These are phyloP conservation scores for Sinhomidia bicolor DNA, from an alignment of 2,888 invertebrate species.

Conservation along the genomic window DNA sequence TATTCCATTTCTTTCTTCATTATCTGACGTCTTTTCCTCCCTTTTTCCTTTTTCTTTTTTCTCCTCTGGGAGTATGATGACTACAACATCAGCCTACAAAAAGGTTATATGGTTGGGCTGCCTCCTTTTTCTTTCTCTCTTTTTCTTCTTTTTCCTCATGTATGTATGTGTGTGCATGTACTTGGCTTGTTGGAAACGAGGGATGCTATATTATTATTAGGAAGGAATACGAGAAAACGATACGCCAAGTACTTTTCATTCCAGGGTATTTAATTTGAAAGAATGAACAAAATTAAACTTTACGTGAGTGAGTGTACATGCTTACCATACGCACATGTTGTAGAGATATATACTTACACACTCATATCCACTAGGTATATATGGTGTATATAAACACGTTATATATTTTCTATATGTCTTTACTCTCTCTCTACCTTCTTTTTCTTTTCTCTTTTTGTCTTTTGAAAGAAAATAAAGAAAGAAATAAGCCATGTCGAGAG, in stretches of 20 bases:
- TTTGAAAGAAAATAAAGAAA: conserved; percentile 68
- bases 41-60: conserved; percentile 65
- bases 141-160: no score
- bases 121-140: conserved; percentile 22
- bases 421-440: conserved; percentile 59
- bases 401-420: background rate
- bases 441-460: conserved; percentile 62
- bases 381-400: background rate
- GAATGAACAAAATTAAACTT: conserved; percentile 76
- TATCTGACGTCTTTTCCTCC: conserved; percentile 71
- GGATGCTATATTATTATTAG: conserved; percentile 51
- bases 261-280: conserved; percentile 76
- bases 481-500: conserved; percentile 70
- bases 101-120: background rate
- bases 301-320: conserved; percentile 66
- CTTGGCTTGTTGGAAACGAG: background rate
- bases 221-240: conserved; percentile 58
- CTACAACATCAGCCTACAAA: conserved; percentile 67
- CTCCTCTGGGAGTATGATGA: conserved; percentile 66
- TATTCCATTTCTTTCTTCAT: conserved; percentile 72
- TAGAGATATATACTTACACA: no score
- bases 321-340: background rate
- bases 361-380: background rate
- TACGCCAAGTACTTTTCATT: conserved; percentile 64
- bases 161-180: background rate